phyloP scores from a whole-genome alignment of 2,888 invertebrate genomes.

The Diabrotica balteata region DNA sequence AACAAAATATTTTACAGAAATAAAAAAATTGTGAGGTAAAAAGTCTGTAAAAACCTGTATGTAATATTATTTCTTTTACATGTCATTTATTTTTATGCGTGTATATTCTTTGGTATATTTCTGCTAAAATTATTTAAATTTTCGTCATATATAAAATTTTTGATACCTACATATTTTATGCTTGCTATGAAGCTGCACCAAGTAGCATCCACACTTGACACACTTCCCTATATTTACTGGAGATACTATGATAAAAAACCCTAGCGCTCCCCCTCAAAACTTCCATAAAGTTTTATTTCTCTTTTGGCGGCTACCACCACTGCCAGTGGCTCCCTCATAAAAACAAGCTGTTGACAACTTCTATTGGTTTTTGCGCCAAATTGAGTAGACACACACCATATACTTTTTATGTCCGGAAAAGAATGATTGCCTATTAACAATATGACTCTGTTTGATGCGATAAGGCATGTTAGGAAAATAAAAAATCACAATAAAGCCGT shows the following conservation, averaged over 20 bases:
- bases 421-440: slow-evolving; percentile 13
- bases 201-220: too few species aligned
- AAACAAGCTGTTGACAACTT: slow-evolving; percentile 21
- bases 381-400: slow-evolving; percentile 10
- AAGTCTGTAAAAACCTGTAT: too few species aligned
- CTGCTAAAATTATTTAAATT: too few species aligned
- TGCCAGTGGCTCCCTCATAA: slow-evolving; percentile 6
- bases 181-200: too few species aligned
- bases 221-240: slow-evolving; percentile 13
- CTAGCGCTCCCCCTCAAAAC: slow-evolving; percentile 12
- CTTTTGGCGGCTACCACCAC: slow-evolving; percentile 4
- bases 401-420: slow-evolving; percentile 12
- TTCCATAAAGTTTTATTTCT: slow-evolving; percentile 22
- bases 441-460: not conserved
- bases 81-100: too few species aligned
- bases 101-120: too few species aligned
- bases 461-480: not conserved
- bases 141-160: too few species aligned
- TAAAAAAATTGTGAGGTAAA: too few species aligned
- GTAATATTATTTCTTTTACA: too few species aligned
- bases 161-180: too few species aligned
- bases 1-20: too few species aligned
- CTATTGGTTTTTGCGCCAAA: slow-evolving; percentile 19
- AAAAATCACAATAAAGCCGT: not conserved
- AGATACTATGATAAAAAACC: slow-evolving; percentile 11